A percentile compares a stretch with the other conserved stretches of the same genome.
phyloP scores from a whole-genome alignment of 2,888 invertebrate species.

The Eupithecia subfuscata region DNA sequence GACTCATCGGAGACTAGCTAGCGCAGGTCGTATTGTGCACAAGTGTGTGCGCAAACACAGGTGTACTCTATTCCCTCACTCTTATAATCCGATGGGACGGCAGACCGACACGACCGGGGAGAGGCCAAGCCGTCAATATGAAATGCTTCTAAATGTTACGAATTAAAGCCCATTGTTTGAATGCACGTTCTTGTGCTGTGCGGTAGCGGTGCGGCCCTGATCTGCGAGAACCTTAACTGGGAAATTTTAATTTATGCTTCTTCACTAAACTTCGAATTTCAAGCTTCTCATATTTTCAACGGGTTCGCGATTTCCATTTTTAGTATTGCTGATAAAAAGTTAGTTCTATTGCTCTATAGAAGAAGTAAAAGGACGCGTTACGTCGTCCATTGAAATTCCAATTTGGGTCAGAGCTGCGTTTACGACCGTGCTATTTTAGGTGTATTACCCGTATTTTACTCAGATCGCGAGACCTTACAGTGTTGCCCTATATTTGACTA shows the following conservation, averaged over 20 bases:
- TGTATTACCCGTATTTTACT: slow-evolving; percentile 13
- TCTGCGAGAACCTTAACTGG: too few relatives aligned
- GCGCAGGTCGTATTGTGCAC: too few relatives aligned
- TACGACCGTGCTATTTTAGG: slow-evolving; percentile 27
- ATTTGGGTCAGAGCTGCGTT: slow-evolving; percentile 27
- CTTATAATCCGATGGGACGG: too few relatives aligned
- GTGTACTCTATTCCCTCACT: too few relatives aligned
- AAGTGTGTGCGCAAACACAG: too few relatives aligned
- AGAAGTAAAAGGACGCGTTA: slow-evolving; percentile 12
- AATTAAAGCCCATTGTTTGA: too few relatives aligned
- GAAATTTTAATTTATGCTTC: background rate
- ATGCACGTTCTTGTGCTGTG: too few relatives aligned
- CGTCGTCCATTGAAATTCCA: slow-evolving; percentile 18
- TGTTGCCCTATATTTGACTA: background rate
- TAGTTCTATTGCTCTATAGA: background rate
- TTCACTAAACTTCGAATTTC: background rate
- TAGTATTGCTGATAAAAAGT: slow-evolving; percentile 1
- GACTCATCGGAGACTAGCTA: too few relatives aligned
- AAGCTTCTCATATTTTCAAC: background rate
- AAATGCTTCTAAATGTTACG: too few relatives aligned
- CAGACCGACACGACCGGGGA: too few relatives aligned
- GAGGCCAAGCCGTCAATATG: too few relatives aligned
- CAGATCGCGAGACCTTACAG: slow-evolving; percentile 15
- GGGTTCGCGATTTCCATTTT: background rate
- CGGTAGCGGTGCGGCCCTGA: too few relatives aligned